Conservation (phyloP, 1,140 invertebrate species). For the Himalopsyche phryganea region DNA sequence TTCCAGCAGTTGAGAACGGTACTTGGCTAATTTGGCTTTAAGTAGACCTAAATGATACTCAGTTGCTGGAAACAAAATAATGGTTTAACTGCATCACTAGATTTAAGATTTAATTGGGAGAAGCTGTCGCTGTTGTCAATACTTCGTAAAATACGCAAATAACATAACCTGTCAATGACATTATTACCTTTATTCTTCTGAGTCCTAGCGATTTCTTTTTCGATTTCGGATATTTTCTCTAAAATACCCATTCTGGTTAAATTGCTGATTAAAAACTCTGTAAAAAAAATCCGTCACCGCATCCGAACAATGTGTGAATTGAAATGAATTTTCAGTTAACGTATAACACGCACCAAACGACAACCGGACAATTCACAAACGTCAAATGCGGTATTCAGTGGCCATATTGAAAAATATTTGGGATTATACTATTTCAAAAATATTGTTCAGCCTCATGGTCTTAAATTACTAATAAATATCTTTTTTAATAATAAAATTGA, state of each 20-base stretch:
- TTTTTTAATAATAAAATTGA: no score
- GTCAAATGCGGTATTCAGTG: no score
- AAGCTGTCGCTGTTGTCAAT: no score
- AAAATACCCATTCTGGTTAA: constrained; percentile 82
- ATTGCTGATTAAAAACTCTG: constrained; percentile 45
- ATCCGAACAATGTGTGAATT: constrained; percentile 3
- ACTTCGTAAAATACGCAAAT: no score
- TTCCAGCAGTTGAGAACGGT: constrained; percentile 91
- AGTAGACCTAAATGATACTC: constrained; percentile 98
- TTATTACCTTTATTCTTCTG: constrained; percentile 98
- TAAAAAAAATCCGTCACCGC: constrained; percentile 23
- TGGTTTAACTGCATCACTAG: constrained; percentile 18
- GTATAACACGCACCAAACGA: no score
- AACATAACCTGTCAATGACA: no score
- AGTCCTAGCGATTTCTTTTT: constrained; percentile 95
- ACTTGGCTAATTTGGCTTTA: constrained; percentile 98
- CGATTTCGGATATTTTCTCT: constrained; percentile 97
- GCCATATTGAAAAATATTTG: no score
- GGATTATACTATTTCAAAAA: no score
- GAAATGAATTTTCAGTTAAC: no score
- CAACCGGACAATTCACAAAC: no score
- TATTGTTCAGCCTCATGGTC: no score
- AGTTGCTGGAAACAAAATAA: constrained; percentile 72
- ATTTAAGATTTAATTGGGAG: background rate
- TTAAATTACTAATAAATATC: no score